These are phyloP conservation scores for Octodonta nipae DNA, from an alignment of 2,888 invertebrate genomes.

Conservation along the genomic window DNA sequence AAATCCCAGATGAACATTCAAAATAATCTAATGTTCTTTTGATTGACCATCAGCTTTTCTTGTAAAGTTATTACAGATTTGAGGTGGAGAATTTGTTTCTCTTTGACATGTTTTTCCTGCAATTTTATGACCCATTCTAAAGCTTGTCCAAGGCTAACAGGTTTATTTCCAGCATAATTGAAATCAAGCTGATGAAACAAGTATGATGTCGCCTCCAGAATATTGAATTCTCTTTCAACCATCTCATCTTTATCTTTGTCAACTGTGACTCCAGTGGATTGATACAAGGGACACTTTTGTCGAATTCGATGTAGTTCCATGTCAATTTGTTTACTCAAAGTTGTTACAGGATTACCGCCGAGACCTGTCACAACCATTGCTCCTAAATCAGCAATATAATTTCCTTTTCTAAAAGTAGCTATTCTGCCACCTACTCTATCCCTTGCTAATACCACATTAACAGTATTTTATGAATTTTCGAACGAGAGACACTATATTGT, in stretches of 20 bases:
- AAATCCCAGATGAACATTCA: too few species aligned
- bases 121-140: constrained; percentile 94
- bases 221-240: constrained; percentile 93
- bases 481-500: too few species aligned
- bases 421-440: constrained; percentile 94
- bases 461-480: too few species aligned
- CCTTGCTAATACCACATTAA: too few species aligned
- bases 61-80: constrained; percentile 76
- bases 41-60: constrained; percentile 68
- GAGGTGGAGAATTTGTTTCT: constrained; percentile 80
- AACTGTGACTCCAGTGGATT: constrained; percentile 87
- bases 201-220: constrained; percentile 91
- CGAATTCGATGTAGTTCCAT: constrained; percentile 91
- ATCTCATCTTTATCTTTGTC: constrained; percentile 96
- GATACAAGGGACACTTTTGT: constrained; percentile 91
- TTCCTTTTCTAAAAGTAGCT: constrained; percentile 81
- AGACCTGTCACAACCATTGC: constrained; percentile 97
- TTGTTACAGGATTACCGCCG: constrained; percentile 91
- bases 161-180: constrained; percentile 80
- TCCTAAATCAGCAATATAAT: constrained; percentile 56
- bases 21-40: too few species aligned
- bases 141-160: constrained; percentile 89
- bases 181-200: constrained; percentile 91
- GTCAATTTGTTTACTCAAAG: constrained; percentile 87
- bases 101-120: constrained; percentile 82